These are phyloP conservation scores for Tetranychus piercei DNA, from an alignment of 2,888 invertebrate species.

Conservation along the genomic window DNA sequence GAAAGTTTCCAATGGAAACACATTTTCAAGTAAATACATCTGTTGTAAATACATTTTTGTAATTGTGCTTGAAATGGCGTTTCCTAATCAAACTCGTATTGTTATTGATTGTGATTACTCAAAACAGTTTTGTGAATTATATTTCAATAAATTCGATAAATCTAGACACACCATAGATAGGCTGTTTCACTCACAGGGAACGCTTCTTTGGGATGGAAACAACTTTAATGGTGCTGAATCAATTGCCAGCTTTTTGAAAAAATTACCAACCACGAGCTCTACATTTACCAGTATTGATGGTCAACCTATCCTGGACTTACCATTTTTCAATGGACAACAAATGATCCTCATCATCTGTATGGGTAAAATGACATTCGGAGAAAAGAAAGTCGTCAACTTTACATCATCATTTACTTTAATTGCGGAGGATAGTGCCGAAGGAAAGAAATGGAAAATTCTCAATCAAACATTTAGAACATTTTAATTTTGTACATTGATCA, in stretches of 20 bases:
- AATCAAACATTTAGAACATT: slow-evolving; percentile 41
- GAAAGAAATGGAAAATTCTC: slow-evolving; percentile 78
- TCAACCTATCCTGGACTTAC: slow-evolving; percentile 50
- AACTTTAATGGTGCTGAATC: slow-evolving; percentile 56
- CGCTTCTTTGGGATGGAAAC: slow-evolving; percentile 85
- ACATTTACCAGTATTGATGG: slow-evolving; percentile 59
- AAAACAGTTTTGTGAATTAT: slow-evolving; percentile 69
- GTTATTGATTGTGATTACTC: slow-evolving; percentile 67
- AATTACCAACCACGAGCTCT: slow-evolving; percentile 62
- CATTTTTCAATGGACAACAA: slow-evolving; percentile 45
- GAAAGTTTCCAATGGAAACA: not conserved
- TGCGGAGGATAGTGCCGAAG: slow-evolving; percentile 25
- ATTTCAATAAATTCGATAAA: slow-evolving; percentile 72
- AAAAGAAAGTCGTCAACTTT: slow-evolving; percentile 14
- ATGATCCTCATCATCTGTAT: slow-evolving; percentile 65
- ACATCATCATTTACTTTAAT: slow-evolving; percentile 26
- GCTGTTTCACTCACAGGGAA: slow-evolving; percentile 60
- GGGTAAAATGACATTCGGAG: slow-evolving; percentile 31
- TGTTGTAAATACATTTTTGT: too few relatives aligned
- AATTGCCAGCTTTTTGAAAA: slow-evolving; percentile 66
- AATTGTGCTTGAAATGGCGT: not conserved
- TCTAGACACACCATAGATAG: slow-evolving; percentile 54
- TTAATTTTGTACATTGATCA: not conserved
- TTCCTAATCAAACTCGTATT: slow-evolving; percentile 29
- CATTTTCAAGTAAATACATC: too few relatives aligned